Conservation (phyloP, 2,797 vertebrate species). For the Margarornis squamiger region DNA sequence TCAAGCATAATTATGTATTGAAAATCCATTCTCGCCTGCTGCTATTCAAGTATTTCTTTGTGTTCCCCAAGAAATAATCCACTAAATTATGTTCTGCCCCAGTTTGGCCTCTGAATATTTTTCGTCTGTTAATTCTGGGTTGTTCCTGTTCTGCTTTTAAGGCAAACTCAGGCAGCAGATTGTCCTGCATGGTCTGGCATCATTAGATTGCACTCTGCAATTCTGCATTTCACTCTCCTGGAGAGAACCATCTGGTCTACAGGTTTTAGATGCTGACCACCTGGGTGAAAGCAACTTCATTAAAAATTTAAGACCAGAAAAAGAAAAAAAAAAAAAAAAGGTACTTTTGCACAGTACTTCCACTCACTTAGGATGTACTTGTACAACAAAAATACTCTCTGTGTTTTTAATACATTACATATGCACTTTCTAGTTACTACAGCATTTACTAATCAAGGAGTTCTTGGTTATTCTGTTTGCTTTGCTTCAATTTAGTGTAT, state of each 20-base stretch:
- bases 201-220: not conserved
- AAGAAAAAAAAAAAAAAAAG: not conserved
- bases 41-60: not conserved
- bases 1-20: not conserved
- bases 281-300: conserved; percentile 34
- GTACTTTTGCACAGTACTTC: not conserved
- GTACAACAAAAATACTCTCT: not conserved
- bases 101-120: not conserved
- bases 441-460: not conserved
- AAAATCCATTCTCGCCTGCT: not conserved
- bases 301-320: not conserved
- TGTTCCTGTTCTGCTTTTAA: conserved; percentile 6
- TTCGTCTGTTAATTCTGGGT: not conserved
- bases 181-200: not conserved
- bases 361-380: not conserved
- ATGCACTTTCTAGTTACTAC: not conserved
- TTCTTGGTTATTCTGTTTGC: not conserved
- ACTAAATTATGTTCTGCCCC: not conserved
- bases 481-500: not conserved
- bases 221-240: conserved; percentile 16
- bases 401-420: not conserved
- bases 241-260: conserved; percentile 15
- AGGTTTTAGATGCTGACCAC: conserved; percentile 14
- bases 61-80: not conserved
- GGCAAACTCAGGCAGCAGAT: not conserved